Conservation (phyloP, 1,140 invertebrate genomes). For the Drosophila orosa region DNA sequence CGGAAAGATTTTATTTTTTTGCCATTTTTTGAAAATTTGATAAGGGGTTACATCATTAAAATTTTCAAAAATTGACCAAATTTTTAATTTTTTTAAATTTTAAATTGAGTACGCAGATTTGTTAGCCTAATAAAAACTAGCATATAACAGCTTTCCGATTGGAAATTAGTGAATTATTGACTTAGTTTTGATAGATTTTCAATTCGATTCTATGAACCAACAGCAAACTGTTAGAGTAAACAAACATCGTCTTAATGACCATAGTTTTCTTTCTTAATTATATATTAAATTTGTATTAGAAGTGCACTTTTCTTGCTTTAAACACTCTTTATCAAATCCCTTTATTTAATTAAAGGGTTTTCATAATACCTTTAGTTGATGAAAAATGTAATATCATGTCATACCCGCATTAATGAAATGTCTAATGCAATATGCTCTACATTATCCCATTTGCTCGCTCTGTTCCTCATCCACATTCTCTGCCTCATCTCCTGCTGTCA, state of each 20-base stretch:
- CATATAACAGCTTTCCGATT: not conserved
- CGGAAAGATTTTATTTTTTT: not conserved
- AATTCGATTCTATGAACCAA: too few species aligned
- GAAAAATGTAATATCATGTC: not conserved
- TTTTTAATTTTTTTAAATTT: not conserved
- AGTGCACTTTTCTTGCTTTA: not conserved
- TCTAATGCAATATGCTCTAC: not conserved
- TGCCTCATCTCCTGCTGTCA: constrained; percentile 6
- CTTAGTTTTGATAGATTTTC: not conserved
- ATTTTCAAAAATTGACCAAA: not conserved
- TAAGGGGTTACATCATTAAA: not conserved
- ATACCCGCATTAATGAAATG: too few species aligned
- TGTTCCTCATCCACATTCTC: not conserved
- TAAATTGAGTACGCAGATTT: not conserved
- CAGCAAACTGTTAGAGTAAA: too few species aligned
- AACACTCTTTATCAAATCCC: too few species aligned
- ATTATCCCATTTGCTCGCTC: not conserved
- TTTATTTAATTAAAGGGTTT: not conserved
- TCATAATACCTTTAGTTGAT: accelerated
- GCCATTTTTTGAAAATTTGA: not conserved
- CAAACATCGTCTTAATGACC: too few species aligned
- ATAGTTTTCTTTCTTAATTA: too few species aligned
- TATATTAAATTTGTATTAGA: not conserved
- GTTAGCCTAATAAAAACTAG: not conserved
- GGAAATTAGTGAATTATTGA: not conserved